Evolutionary conservation across 2,797 vertebrate species (phyloP), one percentile per base, ranked within the genome.

Genomic region (Poeciliopsis turneri): DNA sequence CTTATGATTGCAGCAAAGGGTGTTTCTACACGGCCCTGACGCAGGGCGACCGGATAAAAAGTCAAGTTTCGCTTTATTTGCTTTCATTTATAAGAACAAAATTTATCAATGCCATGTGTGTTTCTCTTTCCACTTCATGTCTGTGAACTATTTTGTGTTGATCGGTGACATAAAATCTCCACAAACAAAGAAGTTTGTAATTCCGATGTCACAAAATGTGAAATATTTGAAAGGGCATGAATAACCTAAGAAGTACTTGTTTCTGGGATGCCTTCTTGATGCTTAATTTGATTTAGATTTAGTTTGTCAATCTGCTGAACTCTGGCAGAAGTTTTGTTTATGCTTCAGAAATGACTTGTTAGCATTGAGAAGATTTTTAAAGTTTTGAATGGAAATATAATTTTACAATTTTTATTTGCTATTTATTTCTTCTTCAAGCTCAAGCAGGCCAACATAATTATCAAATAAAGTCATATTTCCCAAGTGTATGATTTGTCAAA

Each of bases 361-460:
- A n/a, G 23, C 23, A 45, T 10, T 41, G 11, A 69, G 23, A 11
- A 69, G 1, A 59, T 30, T 59, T 57, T 30, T 59, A 59, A 59
- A 59, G 25, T 45, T 45, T 69, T 15, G 10, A 45, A 18, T 15
- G 12, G 11, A n/a, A 11, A 16, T 4, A 3, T 45, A 6, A 69
- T 43, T 73, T 23, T 20, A n/a, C 39, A 41, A 82, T 12, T 23
- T 78, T 75, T 76, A 82, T 57, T 25, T 47, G 73, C 75, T 59
- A 46, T 9, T 51, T 23, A 51, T 51, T 51, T 51, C 8, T 23
- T 51, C 49, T 72, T 57, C 41, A 81, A 49, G 72, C 73, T 75
- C 55, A 77, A 81, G 75, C 80, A 53, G 23, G 41, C 61, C n/a
- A 76, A 28, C 46, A n/a, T 41, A 80, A 53, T 73, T 71, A 33